phyloP scores from a whole-genome alignment of 92 coral and sea anemone genomes.

The Virgularia gustaviana region DNA sequence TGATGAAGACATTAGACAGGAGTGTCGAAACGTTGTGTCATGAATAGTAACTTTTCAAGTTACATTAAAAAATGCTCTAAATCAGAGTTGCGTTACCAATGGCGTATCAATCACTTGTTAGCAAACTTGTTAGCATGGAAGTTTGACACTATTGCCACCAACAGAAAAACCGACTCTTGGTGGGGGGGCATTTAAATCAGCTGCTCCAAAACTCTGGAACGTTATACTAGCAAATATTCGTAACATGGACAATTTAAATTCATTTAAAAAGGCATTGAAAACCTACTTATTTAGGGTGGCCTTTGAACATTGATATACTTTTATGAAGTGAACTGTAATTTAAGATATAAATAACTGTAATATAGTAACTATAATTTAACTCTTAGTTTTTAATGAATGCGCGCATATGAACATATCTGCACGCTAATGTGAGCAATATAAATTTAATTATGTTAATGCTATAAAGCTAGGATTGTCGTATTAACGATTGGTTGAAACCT shows the following conservation, averaged over 20 bases:
- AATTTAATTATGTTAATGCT: constrained; percentile 5
- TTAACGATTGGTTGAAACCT: no score
- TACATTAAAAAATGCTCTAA: no score
- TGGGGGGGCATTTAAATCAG: constrained; percentile 17
- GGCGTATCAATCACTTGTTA: no score
- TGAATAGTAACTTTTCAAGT: no score
- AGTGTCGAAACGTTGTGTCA: no score
- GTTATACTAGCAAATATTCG: constrained; percentile 18
- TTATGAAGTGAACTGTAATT: constrained; percentile 7
- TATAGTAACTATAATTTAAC: constrained; percentile 7
- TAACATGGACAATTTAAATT: constrained; percentile 13
- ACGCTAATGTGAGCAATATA: not conserved
- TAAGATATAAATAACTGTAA: constrained; percentile 8
- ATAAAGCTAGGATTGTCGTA: no score
- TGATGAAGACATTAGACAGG: no score
- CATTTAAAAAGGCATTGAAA: constrained; percentile 15
- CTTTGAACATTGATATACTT: constrained; percentile 9
- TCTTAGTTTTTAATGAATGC: not conserved
- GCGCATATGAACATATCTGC: no score
- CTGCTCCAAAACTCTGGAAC: constrained; percentile 28
- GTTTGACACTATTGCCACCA: constrained; percentile 24
- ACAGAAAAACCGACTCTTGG: constrained; percentile 22
- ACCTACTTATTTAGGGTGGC: constrained; percentile 15
- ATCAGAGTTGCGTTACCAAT: no score
- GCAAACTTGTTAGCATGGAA: no score